Evolutionary conservation across 1,140 invertebrate genomes (phyloP).

Genomic region (Aphaenogaster floridana): DNA sequence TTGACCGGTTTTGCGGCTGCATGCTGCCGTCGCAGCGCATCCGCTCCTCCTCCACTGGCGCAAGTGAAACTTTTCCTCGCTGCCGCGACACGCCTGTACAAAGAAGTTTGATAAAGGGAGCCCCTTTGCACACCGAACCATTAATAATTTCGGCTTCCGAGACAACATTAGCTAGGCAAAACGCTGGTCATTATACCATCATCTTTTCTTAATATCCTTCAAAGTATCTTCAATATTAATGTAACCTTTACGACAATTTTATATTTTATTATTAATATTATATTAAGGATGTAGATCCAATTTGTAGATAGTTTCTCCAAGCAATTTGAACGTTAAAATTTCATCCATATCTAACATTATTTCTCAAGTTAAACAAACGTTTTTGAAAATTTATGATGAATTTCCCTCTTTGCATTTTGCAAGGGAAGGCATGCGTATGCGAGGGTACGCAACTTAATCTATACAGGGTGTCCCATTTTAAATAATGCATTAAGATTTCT

Average conservation of each 20-base stretch:
- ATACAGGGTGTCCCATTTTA: no score
- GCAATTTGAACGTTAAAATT: neutral
- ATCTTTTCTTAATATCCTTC: neutral
- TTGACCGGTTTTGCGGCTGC: constrained; percentile 7
- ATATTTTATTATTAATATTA: neutral
- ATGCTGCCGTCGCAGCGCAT: neutral
- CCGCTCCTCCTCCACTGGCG: neutral
- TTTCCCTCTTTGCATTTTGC: neutral
- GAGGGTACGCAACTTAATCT: neutral
- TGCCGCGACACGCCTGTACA: neutral
- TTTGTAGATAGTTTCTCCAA: neutral
- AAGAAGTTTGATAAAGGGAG: constrained; percentile 33
- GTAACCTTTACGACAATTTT: neutral
- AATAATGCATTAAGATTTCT: no score
- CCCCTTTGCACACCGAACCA: neutral
- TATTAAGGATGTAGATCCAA: neutral
- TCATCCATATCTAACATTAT: neutral
- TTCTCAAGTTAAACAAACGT: neutral
- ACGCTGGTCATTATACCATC: neutral
- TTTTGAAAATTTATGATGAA: neutral
- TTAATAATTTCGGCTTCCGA: constrained; percentile 29
- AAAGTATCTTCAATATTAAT: neutral
- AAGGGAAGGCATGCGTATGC: neutral
- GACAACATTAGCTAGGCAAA: constrained; percentile 11
- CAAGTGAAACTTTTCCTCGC: constrained; percentile 30